Conservation (phyloP, 1,140 invertebrate species). For the Kradibia gibbosae region DNA sequence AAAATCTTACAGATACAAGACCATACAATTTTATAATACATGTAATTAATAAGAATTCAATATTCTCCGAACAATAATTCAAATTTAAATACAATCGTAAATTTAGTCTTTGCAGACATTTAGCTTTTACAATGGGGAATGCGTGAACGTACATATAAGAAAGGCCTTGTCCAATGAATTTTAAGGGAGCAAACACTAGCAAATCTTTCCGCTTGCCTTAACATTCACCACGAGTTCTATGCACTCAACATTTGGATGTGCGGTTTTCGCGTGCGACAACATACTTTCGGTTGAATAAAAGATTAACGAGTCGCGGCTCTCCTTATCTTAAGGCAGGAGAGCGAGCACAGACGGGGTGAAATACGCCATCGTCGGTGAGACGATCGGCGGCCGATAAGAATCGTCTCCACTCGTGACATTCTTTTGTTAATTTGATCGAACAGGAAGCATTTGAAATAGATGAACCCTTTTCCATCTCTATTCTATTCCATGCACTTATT, state of each 20-base stretch:
- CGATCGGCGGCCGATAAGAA: slow-evolving; percentile 62
- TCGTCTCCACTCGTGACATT: slow-evolving; percentile 57
- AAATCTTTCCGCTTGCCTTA: background rate
- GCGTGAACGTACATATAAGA: slow-evolving; percentile 1
- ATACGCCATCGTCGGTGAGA: slow-evolving; percentile 57
- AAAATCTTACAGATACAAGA: too few relatives aligned
- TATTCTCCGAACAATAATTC: too few relatives aligned
- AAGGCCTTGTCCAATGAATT: slow-evolving; percentile 44
- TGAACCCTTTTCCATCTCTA: slow-evolving; percentile 28
- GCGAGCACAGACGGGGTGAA: slow-evolving; percentile 52
- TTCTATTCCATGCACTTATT: background rate
- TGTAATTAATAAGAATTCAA: too few relatives aligned
- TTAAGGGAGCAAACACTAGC: slow-evolving; percentile 34
- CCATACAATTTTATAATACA: too few relatives aligned
- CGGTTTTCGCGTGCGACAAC: slow-evolving; percentile 69
- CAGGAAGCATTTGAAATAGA: slow-evolving; percentile 67
- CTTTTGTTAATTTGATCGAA: slow-evolving; percentile 68
- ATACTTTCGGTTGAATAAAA: slow-evolving; percentile 66
- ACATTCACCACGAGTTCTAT: background rate
- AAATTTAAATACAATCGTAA: too few relatives aligned
- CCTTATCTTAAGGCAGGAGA: background rate
- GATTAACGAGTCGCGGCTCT: slow-evolving; percentile 62
- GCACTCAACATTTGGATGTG: background rate
- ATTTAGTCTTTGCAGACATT: too few relatives aligned
- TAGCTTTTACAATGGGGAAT: too few relatives aligned